Base-by-base conservation (phyloP, 1,140 invertebrate genomes). In the Micrasema longulum region DNA sequence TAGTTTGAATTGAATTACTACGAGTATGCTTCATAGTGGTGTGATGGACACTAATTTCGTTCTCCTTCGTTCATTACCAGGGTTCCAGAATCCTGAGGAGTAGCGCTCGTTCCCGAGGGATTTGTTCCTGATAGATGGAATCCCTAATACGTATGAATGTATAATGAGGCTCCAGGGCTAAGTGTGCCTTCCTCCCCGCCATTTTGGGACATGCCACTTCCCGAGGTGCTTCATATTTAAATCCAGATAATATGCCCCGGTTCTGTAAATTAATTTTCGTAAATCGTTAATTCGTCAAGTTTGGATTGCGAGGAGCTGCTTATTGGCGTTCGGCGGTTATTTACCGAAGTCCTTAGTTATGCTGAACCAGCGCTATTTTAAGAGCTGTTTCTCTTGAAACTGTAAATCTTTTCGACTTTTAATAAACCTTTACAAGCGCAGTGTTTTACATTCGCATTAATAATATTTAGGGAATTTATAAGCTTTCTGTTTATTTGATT, bases 61-160 rank as follows among this genome's bases (percentile, higher is more conserved):
- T 55, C 35, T 10, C 52, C 26, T 12, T 11, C 52, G 52, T 55
- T 55, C 52, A 55, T 55, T 55, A 55, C 52, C 52, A 16, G 22
- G 26, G 26, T 55, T n/a, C 52, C 23, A 31, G 12, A 23, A 55
- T 31, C 52, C 23, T 11, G 2, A 23, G 23, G 26, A 55, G 52
- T 23, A 14, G 9, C 4, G 20, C 52, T 20, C 11, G 22, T 26
- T 10, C 52, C 26, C 26, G 6, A 16, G 26, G 23, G 52, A 55
- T 55, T 55, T 55, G 12, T 31, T 55, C 26, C 52, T 55, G 52
- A 55, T 55, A 36, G 26, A 55, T 36, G 26, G 52, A 60, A 20
- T 60, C 55, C 55, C 36, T 60, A 60, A 60, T 60, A 60, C 36
- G 36, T 41, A 60, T 60, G 55, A 41, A 60, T 60, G 35, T 41